A percentile compares a stretch with the other conserved stretches of the same genome.
Conservation (phyloP, 2,797 vertebrate species). For the Capromys pilorides region DNA sequence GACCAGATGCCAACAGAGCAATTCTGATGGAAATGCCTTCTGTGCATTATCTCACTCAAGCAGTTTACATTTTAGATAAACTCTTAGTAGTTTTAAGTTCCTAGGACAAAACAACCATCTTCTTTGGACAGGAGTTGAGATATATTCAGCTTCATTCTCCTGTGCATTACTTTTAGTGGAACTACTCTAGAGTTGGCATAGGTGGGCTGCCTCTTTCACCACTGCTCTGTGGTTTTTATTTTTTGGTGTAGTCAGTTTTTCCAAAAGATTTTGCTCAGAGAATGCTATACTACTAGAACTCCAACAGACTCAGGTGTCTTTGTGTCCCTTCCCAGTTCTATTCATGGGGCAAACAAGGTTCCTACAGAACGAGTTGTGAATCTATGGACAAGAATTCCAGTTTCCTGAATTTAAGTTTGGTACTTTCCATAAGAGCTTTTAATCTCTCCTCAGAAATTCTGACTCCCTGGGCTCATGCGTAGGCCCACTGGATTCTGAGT, state of each 20-base stretch:
- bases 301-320: too few species aligned
- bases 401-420: too few species aligned
- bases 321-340: neutral
- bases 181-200: neutral
- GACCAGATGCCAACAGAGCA: neutral
- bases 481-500: neutral
- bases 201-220: neutral
- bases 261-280: neutral
- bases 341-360: neutral
- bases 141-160: neutral
- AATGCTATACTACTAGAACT: too few species aligned
- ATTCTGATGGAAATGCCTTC: rapidly evolving
- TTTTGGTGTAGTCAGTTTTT: neutral
- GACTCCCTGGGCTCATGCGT: too few species aligned
- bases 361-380: neutral
- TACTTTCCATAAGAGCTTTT: neutral
- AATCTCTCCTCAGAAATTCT: neutral
- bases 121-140: rapidly evolving
- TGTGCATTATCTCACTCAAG: neutral
- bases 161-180: neutral
- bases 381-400: neutral
- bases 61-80: neutral
- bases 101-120: neutral
- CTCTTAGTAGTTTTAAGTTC: neutral
- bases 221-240: neutral